phyloP scores from a whole-genome alignment of 2,888 invertebrate species.

The Torymus aiolomorphi region DNA sequence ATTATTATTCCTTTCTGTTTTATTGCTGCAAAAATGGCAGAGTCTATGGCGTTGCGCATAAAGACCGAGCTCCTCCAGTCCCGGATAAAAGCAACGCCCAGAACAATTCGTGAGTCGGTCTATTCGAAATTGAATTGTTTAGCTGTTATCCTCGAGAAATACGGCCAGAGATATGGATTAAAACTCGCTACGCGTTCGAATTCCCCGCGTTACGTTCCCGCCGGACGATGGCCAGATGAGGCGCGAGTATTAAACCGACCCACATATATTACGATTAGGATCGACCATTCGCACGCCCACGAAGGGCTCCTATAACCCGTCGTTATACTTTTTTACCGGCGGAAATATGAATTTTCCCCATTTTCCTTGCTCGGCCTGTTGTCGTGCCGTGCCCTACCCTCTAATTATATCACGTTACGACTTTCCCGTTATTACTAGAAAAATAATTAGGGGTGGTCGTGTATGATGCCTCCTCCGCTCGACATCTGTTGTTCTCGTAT shows the following conservation, averaged over 20 bases:
- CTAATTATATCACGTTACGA: slow-evolving; percentile 38
- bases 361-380: neutral
- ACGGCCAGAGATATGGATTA: slow-evolving; percentile 45
- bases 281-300: slow-evolving; percentile 25
- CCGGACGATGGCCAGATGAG: slow-evolving; percentile 46
- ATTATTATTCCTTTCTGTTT: neutral
- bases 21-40: neutral
- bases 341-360: slow-evolving; percentile 32
- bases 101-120: slow-evolving; percentile 9
- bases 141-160: slow-evolving; percentile 45
- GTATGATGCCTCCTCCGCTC: neutral
- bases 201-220: slow-evolving; percentile 37
- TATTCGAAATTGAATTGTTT: slow-evolving; percentile 49
- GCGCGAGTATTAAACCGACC: slow-evolving; percentile 47
- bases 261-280: slow-evolving; percentile 55
- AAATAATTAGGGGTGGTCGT: slow-evolving; percentile 12
- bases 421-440: slow-evolving; percentile 26
- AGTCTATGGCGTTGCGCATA: neutral
- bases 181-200: slow-evolving; percentile 52
- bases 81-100: neutral
- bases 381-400: neutral
- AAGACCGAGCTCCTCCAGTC: neutral
- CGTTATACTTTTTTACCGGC: neutral
- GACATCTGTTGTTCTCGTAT: slow-evolving; percentile 2
- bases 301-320: slow-evolving; percentile 22